Evolutionary conservation across 2,113 vertebrate species (phyloP).

Genomic region (Lathamus discolor): DNA sequence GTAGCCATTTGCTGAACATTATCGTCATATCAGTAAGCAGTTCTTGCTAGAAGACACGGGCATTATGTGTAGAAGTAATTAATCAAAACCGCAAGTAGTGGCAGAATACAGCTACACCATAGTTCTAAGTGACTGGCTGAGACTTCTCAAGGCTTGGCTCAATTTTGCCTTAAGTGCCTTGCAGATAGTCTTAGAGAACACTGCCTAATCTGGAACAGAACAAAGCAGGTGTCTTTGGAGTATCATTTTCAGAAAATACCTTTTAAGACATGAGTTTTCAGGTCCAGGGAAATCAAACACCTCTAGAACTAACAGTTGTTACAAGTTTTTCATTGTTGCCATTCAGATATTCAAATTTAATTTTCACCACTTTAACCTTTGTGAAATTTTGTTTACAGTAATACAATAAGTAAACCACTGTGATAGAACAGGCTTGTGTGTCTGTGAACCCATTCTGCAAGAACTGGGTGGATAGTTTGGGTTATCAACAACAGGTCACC

Average conservation of each 20-base stretch:
- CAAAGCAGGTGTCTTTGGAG: background rate
- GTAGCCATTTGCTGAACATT: background rate
- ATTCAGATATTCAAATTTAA: background rate
- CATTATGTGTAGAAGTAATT: background rate
- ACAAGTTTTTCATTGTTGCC: background rate
- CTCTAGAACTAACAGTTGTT: background rate
- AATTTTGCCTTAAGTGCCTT: background rate
- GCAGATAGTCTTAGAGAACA: background rate
- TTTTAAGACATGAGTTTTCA: background rate
- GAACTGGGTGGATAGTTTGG: background rate
- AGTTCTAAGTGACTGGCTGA: background rate
- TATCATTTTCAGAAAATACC: background rate
- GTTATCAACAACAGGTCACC: background rate
- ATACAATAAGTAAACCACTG: background rate
- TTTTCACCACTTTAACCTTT: background rate
- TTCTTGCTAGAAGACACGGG: background rate
- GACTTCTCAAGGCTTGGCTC: background rate
- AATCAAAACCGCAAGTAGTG: background rate
- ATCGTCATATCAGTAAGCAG: rapidly evolving
- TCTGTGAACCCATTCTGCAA: background rate
- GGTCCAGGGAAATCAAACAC: background rate
- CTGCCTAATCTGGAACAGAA: background rate
- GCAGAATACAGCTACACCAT: background rate
- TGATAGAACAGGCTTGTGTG: background rate
- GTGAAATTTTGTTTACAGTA: background rate